phyloP scores from a whole-genome alignment of 2,888 invertebrate species.

The Amorpha juglandis region DNA sequence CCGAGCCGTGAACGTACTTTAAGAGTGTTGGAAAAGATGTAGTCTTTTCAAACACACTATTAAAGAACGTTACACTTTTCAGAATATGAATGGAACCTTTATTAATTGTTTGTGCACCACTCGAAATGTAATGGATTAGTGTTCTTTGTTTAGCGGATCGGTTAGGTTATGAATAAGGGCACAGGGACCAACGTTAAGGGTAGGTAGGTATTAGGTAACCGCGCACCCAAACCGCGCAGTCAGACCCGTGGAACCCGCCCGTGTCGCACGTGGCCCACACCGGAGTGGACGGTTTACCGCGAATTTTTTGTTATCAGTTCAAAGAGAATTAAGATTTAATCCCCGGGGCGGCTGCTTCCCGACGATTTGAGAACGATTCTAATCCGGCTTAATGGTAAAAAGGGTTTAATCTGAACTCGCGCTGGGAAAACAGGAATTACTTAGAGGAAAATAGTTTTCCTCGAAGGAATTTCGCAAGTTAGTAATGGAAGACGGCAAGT shows the following conservation, averaged over 20 bases:
- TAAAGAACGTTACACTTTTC: constrained; percentile 41
- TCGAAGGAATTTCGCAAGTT: constrained; percentile 19
- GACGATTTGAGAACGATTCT: constrained; percentile 33
- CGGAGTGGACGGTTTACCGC: constrained; percentile 55
- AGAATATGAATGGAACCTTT: constrained; percentile 40
- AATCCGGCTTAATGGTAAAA: constrained; percentile 24
- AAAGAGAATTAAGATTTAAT: constrained; percentile 58
- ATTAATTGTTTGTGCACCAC: constrained; percentile 48
- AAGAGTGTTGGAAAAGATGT: constrained; percentile 64
- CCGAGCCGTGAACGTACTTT: constrained; percentile 67
- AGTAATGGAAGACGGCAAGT: constrained; percentile 3
- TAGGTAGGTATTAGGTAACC: constrained; percentile 47
- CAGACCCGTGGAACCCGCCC: constrained; percentile 59
- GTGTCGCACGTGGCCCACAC: constrained; percentile 68
- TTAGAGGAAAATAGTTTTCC: constrained; percentile 17
- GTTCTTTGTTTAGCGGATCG: constrained; percentile 77
- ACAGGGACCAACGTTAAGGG: constrained; percentile 57
- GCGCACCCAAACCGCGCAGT: constrained; percentile 80
- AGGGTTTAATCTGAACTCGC: constrained; percentile 21
- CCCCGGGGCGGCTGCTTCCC: constrained; percentile 47
- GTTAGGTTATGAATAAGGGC: constrained; percentile 72
- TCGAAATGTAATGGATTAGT: constrained; percentile 72
- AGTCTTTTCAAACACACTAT: constrained; percentile 54
- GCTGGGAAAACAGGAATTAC: constrained; percentile 15
- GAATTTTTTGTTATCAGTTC: constrained; percentile 61